Percentiles rank a stretch among this genome's conserved stretches.
Conservation (phyloP, 2,797 vertebrate genomes). For the Hoplostethus mediterraneus region DNA sequence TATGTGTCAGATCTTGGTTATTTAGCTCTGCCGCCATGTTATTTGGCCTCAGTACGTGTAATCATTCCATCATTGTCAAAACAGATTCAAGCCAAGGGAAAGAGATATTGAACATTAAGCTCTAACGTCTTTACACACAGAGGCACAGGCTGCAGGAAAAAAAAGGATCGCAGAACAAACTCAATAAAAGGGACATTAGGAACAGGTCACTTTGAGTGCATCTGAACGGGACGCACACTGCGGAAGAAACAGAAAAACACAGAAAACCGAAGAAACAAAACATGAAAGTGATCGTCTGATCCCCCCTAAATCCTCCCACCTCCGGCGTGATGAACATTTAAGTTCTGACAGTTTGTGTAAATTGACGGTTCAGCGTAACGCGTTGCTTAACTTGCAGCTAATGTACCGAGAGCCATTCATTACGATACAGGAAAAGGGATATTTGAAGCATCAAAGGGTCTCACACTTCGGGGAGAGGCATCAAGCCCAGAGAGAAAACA, state of each 20-base stretch:
- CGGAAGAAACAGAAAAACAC: background rate
- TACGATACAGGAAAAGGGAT: conserved; percentile 12
- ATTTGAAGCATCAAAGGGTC: conserved; percentile 34
- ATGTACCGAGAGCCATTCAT: conserved; percentile 7
- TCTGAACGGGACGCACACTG: background rate
- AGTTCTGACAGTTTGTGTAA: conserved; percentile 1
- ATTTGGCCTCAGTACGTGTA: background rate
- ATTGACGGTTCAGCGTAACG: background rate
- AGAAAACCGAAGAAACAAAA: background rate
- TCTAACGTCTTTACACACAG: background rate
- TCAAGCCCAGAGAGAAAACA: conserved; percentile 10
- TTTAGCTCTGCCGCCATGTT: conserved; percentile 31
- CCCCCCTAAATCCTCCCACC: background rate
- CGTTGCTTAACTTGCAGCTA: conserved; percentile 24
- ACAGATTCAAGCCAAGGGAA: background rate
- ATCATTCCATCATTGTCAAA: conserved; percentile 22
- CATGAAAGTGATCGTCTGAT: background rate
- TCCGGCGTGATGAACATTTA: background rate
- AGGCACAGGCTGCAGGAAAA: background rate
- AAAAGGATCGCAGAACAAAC: background rate
- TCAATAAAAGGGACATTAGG: background rate
- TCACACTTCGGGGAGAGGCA: conserved; percentile 3
- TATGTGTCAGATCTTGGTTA: conserved; percentile 34
- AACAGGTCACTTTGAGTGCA: too few relatives aligned
- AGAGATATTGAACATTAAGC: background rate